Evolutionary conservation across 2,113 vertebrate genomes (phyloP).

Genomic region (Manacus vitellinus): DNA sequence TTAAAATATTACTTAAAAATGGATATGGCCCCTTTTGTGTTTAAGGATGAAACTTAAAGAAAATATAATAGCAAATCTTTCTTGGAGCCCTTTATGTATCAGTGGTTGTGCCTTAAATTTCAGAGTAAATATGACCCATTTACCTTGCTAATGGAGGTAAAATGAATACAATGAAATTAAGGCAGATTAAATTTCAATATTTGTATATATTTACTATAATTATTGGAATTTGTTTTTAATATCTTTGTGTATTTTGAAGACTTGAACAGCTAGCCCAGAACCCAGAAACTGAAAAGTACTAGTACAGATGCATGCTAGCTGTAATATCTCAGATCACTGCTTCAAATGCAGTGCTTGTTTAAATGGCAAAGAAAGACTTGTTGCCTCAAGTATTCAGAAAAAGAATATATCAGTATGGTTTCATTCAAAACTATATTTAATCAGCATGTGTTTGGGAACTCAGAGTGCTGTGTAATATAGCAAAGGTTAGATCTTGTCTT

Average conservation of each 20-base stretch:
- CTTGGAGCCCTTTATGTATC: not conserved
- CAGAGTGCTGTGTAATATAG: not conserved
- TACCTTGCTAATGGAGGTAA: not conserved
- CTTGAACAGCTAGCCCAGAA: not conserved
- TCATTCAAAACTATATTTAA: not conserved
- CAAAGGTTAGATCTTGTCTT: not conserved
- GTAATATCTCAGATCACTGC: not conserved
- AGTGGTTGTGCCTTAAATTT: not conserved
- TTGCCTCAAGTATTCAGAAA: not conserved
- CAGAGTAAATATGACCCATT: not conserved
- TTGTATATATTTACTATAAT: not conserved
- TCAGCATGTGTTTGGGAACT: not conserved
- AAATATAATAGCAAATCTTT: not conserved
- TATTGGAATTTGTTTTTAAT: not conserved
- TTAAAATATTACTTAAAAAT: not conserved
- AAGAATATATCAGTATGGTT: not conserved
- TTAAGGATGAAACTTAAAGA: not conserved
- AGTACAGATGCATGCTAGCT: not conserved
- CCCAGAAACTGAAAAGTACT: not conserved
- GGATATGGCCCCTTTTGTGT: fast-evolving
- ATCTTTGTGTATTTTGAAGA: not conserved
- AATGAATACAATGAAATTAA: not conserved
- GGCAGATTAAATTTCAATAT: not conserved
- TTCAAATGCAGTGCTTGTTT: not conserved
- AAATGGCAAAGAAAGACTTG: not conserved